Conservation (phyloP, 2,113 vertebrate genomes). For the Sebastes schlegelii region DNA sequence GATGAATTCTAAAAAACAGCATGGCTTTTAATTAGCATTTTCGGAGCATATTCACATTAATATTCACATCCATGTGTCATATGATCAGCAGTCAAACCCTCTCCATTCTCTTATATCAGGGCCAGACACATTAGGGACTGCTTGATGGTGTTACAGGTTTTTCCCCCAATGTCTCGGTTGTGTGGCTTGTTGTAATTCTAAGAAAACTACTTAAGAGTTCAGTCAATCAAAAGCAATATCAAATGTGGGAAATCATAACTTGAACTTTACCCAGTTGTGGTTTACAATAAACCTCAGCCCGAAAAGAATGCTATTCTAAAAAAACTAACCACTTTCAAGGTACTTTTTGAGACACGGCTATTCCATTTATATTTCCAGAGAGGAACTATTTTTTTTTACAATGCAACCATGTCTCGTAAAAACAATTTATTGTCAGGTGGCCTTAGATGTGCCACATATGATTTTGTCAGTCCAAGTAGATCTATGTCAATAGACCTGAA, state of each 20-base stretch:
- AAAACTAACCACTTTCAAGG: not conserved
- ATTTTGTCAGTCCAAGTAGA: not conserved
- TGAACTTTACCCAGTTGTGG: conserved; percentile 13
- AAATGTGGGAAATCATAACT: conserved; percentile 23
- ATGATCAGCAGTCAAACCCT: not conserved
- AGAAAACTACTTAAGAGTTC: not conserved
- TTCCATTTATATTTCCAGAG: not conserved
- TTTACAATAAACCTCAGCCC: conserved; percentile 21
- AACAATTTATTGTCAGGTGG: not conserved
- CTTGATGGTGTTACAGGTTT: conserved; percentile 1
- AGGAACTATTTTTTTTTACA: not conserved
- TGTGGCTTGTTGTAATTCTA: not conserved
- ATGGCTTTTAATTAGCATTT: not conserved
- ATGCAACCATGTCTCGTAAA: not conserved
- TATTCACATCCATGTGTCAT: not conserved
- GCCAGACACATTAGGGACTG: not conserved
- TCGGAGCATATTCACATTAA: not conserved
- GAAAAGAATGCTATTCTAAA: not conserved
- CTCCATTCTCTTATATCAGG: not conserved
- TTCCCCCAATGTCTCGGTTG: not conserved
- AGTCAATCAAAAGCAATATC: conserved; percentile 13
- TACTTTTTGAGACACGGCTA: not conserved
- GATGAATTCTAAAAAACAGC: not conserved
- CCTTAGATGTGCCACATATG: not conserved
- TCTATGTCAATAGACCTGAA: not conserved